Conservation (phyloP, 2,113 vertebrate genomes). For the Myotis brandtii region DNA sequence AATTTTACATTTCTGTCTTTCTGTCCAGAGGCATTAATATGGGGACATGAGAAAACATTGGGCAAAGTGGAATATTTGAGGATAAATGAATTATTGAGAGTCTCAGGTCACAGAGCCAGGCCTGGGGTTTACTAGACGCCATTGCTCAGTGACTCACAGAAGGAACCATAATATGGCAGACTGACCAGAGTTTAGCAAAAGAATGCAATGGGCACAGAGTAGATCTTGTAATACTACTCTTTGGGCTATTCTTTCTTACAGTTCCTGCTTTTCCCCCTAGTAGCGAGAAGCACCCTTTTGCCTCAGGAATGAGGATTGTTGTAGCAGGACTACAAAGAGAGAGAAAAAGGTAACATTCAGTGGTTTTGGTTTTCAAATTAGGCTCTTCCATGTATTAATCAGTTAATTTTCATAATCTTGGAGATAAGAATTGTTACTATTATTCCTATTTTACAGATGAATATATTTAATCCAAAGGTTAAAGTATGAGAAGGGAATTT, state of each 20-base stretch:
- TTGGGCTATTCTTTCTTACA: not conserved
- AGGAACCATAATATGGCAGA: not conserved
- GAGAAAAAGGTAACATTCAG: not conserved
- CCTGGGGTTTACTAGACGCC: not conserved
- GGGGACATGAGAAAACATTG: not conserved
- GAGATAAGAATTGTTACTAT: slow-evolving; percentile 21
- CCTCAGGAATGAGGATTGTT: not conserved
- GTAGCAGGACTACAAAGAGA: not conserved
- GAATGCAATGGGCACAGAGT: not conserved
- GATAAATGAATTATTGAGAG: slow-evolving; percentile 1
- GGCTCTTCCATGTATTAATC: not conserved
- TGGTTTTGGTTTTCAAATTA: slow-evolving; percentile 14
- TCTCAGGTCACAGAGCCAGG: not conserved
- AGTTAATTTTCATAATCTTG: not conserved
- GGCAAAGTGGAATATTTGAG: not conserved
- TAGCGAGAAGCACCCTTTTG: not conserved
- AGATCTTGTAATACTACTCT: not conserved
- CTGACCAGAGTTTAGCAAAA: slow-evolving; percentile 40
- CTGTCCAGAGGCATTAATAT: not conserved
- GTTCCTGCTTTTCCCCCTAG: not conserved
- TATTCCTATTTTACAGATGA: slow-evolving; percentile 48
- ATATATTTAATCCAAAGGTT: not conserved
- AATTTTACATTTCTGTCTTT: not conserved
- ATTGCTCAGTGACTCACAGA: not conserved
- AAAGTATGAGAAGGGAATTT: slow-evolving; percentile 6